These are phyloP conservation scores for Thalassophryne amazonica DNA, from an alignment of 2,797 vertebrate species.

Conservation along the genomic window DNA sequence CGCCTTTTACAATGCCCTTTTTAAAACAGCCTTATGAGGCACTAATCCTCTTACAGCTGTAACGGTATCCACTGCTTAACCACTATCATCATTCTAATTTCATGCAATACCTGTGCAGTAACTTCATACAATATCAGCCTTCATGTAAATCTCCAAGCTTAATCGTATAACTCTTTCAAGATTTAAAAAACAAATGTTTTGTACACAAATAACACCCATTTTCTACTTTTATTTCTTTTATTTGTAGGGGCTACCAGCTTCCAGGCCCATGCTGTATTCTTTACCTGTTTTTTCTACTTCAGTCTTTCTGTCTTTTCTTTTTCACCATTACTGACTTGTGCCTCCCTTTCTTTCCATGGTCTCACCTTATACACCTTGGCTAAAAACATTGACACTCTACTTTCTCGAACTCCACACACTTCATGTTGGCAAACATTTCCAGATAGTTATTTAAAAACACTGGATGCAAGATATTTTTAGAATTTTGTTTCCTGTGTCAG, in stretches of 20 bases:
- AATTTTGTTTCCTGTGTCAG: too few species aligned
- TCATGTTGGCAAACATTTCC: too few species aligned
- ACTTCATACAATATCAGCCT: neutral
- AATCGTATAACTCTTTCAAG: neutral
- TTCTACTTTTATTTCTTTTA: neutral
- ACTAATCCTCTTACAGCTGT: slow-evolving; percentile 33
- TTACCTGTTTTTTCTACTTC: neutral
- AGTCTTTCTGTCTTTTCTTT: slow-evolving; percentile 57
- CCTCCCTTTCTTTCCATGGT: too few species aligned
- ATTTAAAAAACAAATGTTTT: slow-evolving; percentile 5
- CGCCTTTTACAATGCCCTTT: slow-evolving; percentile 3
- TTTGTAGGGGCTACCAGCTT: slow-evolving; percentile 10
- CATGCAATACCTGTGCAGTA: slow-evolving; percentile 25
- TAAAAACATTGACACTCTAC: too few species aligned
- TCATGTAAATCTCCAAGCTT: neutral
- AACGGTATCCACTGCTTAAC: slow-evolving; percentile 16
- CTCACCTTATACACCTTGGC: too few species aligned
- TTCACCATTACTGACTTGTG: too few species aligned
- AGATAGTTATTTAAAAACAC: too few species aligned
- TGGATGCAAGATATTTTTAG: too few species aligned
- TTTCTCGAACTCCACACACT: too few species aligned
- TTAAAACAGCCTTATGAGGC: slow-evolving; percentile 28
- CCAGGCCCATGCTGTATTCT: slow-evolving; percentile 5
- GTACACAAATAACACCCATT: neutral
- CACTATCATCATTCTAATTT: slow-evolving; percentile 16